phyloP scores from a whole-genome alignment of 92 coral and sea anemone genomes.

The Phenganax subtilis region DNA sequence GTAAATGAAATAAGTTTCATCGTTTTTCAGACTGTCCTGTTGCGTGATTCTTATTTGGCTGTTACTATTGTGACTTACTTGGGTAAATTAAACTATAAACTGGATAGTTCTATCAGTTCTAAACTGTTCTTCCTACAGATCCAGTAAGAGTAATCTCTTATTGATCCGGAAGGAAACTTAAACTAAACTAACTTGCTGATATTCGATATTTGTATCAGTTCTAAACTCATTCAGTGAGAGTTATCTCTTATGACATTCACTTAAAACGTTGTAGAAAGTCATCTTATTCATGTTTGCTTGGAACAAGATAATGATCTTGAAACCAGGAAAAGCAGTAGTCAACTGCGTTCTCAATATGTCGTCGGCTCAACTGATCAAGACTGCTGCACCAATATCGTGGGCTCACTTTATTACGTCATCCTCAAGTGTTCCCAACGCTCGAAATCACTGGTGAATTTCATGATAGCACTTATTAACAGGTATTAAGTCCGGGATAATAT shows the following conservation, averaged over 20 bases:
- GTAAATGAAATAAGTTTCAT: neutral
- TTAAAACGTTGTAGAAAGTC: constrained; percentile 19
- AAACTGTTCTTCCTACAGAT: neutral
- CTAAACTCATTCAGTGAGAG: too few species aligned
- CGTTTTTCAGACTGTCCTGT: constrained; percentile 59
- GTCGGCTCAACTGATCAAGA: neutral
- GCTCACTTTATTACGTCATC: constrained; percentile 80
- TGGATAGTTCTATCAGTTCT: neutral
- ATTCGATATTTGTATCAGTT: too few species aligned
- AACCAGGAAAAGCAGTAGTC: constrained; percentile 1
- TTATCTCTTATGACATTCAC: neutral
- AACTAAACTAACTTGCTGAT: too few species aligned
- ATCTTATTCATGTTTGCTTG: constrained; percentile 8
- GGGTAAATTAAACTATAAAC: constrained; percentile 45
- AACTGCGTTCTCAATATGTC: neutral
- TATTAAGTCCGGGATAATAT: neutral
- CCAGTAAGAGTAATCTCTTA: too few species aligned
- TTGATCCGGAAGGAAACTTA: too few species aligned
- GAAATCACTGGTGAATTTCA: constrained; percentile 63
- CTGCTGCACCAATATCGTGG: constrained; percentile 59
- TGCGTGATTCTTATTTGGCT: constrained; percentile 80
- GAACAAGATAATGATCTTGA: neutral
- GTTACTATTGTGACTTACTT: constrained; percentile 82
- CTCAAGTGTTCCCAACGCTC: constrained; percentile 63
- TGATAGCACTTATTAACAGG: constrained; percentile 91